These are phyloP conservation scores for Lasioglossum leucozonium DNA, from an alignment of 2,888 invertebrate species.

Conservation along the genomic window DNA sequence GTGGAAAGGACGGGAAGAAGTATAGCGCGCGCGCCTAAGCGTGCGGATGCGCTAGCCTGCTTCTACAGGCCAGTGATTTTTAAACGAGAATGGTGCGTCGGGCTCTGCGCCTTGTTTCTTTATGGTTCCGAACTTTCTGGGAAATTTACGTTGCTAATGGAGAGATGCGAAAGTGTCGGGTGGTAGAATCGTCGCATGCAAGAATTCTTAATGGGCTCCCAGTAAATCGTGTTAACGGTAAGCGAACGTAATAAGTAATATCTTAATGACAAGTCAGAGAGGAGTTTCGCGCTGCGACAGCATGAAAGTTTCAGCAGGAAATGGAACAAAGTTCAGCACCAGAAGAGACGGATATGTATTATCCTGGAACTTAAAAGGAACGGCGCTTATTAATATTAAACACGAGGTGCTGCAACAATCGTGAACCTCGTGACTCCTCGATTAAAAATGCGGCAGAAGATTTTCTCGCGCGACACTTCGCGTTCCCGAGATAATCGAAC, in stretches of 20 bases:
- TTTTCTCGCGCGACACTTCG: not conserved
- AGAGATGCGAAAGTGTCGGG: not conserved
- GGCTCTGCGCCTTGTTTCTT: not conserved
- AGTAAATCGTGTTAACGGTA: not conserved
- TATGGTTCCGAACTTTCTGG: not conserved
- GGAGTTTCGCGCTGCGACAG: not conserved
- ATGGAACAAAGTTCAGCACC: not conserved
- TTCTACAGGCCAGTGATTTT: not conserved
- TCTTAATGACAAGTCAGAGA: not conserved
- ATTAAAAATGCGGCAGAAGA: not conserved
- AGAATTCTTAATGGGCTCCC: not conserved
- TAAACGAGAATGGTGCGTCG: not conserved
- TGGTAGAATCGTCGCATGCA: not conserved
- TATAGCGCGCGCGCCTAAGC: not conserved
- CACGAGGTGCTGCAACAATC: not conserved
- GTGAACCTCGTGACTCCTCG: not conserved
- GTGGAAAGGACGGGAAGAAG: not conserved
- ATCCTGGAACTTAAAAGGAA: not conserved
- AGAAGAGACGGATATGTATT: not conserved
- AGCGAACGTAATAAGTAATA: not conserved
- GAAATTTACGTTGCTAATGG: not conserved
- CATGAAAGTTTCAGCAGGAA: not conserved
- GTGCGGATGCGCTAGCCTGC: not conserved
- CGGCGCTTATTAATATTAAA: not conserved
- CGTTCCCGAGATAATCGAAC: not conserved